Conservation (phyloP, 2,888 invertebrate species). For the Abrostola triplasia region DNA sequence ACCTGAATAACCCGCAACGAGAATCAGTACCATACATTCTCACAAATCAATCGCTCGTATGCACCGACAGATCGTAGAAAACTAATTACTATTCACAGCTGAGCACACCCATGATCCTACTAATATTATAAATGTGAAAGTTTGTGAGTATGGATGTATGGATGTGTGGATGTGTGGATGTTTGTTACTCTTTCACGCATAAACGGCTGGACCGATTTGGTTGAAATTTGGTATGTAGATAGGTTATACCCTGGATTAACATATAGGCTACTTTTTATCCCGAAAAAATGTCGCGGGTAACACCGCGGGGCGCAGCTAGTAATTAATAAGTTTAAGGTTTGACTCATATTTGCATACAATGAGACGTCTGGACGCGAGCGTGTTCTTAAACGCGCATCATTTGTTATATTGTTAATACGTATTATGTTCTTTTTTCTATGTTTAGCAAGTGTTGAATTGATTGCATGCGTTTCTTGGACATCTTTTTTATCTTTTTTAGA, state of each 20-base stretch:
- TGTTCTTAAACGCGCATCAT: constrained; percentile 67
- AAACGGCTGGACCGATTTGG: too few relatives aligned
- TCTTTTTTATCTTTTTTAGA: too few relatives aligned
- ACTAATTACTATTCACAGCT: constrained; percentile 77
- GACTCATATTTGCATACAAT: constrained; percentile 84
- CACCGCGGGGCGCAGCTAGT: too few relatives aligned
- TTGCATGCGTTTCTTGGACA: constrained; percentile 1
- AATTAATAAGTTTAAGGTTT: constrained; percentile 86
- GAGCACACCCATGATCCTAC: constrained; percentile 76
- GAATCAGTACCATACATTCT: constrained; percentile 11
- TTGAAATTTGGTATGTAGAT: too few relatives aligned
- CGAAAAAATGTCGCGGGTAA: too few relatives aligned
- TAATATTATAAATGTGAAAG: too few relatives aligned
- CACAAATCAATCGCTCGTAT: constrained; percentile 56
- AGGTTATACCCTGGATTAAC: too few relatives aligned
- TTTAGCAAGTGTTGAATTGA: constrained; percentile 20
- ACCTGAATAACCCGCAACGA: constrained; percentile 16
- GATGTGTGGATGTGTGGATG: too few relatives aligned
- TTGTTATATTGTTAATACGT: constrained; percentile 43
- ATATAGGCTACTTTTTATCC: too few relatives aligned
- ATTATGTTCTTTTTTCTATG: constrained; percentile 35
- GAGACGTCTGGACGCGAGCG: constrained; percentile 69
- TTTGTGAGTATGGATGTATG: too few relatives aligned
- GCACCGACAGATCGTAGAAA: constrained; percentile 62
- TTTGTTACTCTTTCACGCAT: too few relatives aligned